Evolutionary conservation across 2,888 invertebrate genomes (phyloP).

Genomic region (Cremastobaeus sp.): DNA sequence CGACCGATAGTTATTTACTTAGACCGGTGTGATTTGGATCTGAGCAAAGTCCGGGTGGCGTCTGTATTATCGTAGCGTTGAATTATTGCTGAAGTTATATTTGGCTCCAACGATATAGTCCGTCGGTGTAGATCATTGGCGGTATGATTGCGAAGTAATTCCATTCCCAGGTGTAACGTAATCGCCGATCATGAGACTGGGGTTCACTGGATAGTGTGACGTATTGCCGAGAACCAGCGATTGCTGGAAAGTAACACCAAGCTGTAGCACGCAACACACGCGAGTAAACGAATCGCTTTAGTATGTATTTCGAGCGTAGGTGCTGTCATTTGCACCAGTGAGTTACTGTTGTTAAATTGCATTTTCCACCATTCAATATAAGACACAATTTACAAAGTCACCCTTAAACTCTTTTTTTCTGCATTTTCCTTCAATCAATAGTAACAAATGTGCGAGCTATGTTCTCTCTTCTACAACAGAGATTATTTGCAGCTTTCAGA

Average conservation of each 20-base stretch:
- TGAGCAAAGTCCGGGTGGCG: constrained; percentile 66
- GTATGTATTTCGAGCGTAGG: constrained; percentile 66
- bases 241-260: constrained; percentile 79
- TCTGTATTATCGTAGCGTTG: constrained; percentile 41
- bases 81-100: constrained; percentile 63
- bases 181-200: constrained; percentile 87
- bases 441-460: too few relatives aligned
- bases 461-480: too few relatives aligned
- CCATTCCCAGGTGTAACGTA: constrained; percentile 83
- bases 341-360: constrained; percentile 32
- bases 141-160: constrained; percentile 76
- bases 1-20: constrained; percentile 66
- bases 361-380: not conserved
- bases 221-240: constrained; percentile 82
- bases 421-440: not conserved
- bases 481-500: too few relatives aligned
- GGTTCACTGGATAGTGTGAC: constrained; percentile 83
- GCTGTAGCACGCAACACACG: constrained; percentile 73
- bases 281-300: constrained; percentile 67
- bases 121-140: constrained; percentile 75
- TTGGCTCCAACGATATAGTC: constrained; percentile 67
- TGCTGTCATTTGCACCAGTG: constrained; percentile 47
- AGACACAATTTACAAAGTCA: too few relatives aligned
- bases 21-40: constrained; percentile 50
- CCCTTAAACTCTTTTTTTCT: constrained; percentile 8